Conservation (phyloP, 2,113 vertebrate genomes). For the Bubo scandiacus region DNA sequence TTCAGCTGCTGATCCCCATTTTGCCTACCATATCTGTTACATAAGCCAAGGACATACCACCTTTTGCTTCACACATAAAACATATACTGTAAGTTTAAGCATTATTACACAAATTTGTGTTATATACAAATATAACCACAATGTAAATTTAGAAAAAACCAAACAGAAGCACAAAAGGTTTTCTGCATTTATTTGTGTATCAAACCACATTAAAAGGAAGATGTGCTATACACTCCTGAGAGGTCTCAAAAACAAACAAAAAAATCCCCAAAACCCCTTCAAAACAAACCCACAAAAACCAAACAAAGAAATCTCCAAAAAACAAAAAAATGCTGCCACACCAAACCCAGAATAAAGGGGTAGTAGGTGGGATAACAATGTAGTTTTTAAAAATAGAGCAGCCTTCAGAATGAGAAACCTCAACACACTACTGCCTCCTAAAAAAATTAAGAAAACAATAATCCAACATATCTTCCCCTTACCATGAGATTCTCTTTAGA, state of each 20-base stretch:
- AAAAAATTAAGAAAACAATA: not conserved
- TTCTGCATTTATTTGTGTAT: not conserved
- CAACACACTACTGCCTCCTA: not conserved
- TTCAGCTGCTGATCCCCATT: not conserved
- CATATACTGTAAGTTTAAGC: not conserved
- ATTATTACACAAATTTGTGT: not conserved
- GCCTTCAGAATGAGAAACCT: not conserved
- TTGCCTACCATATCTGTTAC: not conserved
- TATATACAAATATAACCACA: not conserved
- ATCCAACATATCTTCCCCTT: not conserved
- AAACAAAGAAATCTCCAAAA: not conserved
- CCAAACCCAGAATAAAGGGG: not conserved
- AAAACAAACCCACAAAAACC: not conserved
- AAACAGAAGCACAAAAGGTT: not conserved
- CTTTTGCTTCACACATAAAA: not conserved
- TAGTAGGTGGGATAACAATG: rapidly evolving
- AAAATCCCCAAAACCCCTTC: no score
- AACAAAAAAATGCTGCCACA: not conserved
- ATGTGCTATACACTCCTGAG: not conserved
- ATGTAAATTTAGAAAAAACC: not conserved
- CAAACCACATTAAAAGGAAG: not conserved
- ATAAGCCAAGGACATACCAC: not conserved
- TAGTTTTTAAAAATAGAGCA: not conserved
- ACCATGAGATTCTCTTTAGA: not conserved
- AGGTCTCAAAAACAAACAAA: not conserved